These are phyloP conservation scores for Manduca sexta DNA, from an alignment of 1,140 invertebrate genomes.

Conservation along the genomic window DNA sequence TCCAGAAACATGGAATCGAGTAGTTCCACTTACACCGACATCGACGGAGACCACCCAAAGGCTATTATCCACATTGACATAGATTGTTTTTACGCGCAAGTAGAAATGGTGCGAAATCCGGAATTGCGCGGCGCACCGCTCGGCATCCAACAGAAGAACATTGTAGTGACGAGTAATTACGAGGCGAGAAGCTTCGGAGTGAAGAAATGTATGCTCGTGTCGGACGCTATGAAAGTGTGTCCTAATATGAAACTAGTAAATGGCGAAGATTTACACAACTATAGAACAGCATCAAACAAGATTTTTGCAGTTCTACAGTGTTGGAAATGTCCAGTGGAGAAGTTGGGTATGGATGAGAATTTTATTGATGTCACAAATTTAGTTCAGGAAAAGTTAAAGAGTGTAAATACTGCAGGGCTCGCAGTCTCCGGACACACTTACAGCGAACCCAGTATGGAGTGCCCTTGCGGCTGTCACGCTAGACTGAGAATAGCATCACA, in stretches of 20 bases:
- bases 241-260: conserved; percentile 80
- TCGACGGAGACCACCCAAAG: conserved; percentile 71
- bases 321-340: conserved; percentile 81
- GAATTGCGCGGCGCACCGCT: conserved; percentile 77
- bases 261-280: conserved; percentile 84
- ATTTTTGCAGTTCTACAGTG: conserved; percentile 79
- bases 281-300: conserved; percentile 80
- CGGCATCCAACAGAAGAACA: conserved; percentile 86
- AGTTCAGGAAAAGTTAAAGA: conserved; percentile 73
- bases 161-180: conserved; percentile 88
- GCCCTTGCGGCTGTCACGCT: conserved; percentile 81
- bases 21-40: conserved; percentile 47
- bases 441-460: conserved; percentile 71
- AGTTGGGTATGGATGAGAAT: conserved; percentile 87
- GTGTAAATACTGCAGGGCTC: conserved; percentile 33
- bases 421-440: conserved; percentile 74
- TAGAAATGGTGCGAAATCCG: conserved; percentile 83
- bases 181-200: conserved; percentile 81
- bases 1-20: conserved; percentile 67
- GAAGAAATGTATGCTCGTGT: conserved; percentile 81
- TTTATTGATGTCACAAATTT: conserved; percentile 83
- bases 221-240: conserved; percentile 80
- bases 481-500: conserved; percentile 78
- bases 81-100: conserved; percentile 89
- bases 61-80: conserved; percentile 85